These are phyloP conservation scores for Enteromius thamalakanensis DNA, from an alignment of 2,797 vertebrate genomes.

Conservation along the genomic window DNA sequence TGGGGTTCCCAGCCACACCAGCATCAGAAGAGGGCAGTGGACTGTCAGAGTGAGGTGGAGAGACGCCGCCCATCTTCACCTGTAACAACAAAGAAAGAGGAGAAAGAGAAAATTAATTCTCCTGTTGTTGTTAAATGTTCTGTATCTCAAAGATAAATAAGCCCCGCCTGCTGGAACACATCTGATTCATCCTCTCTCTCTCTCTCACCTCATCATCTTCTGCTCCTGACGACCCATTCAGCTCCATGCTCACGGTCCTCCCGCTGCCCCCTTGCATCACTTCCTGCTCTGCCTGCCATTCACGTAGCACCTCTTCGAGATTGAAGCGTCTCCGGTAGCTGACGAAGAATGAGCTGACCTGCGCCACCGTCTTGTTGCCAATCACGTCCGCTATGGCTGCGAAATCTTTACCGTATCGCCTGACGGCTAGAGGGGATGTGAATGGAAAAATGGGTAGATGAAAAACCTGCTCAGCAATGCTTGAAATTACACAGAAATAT, in stretches of 20 bases:
- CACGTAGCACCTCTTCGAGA: slow-evolving; percentile 89
- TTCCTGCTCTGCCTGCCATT: slow-evolving; percentile 92
- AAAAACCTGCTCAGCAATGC: neutral
- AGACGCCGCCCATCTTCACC: slow-evolving; percentile 81
- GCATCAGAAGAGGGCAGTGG: slow-evolving; percentile 66
- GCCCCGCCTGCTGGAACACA: slow-evolving; percentile 3
- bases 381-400: slow-evolving; percentile 89
- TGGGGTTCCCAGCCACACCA: slow-evolving; percentile 45
- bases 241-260: slow-evolving; percentile 68
- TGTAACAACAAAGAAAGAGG: slow-evolving; percentile 56
- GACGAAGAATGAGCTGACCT: slow-evolving; percentile 90
- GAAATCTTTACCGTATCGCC: slow-evolving; percentile 90
- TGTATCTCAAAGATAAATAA: neutral
- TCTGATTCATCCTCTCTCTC: neutral
- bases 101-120: neutral
- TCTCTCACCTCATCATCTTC: slow-evolving; percentile 75
- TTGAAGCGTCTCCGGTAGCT: slow-evolving; percentile 91
- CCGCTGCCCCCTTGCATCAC: slow-evolving; percentile 69
- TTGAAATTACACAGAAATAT: neutral
- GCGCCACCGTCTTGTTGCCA: slow-evolving; percentile 87
- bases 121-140: neutral
- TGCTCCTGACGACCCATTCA: slow-evolving; percentile 61
- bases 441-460: neutral
- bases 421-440: slow-evolving; percentile 77
- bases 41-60: slow-evolving; percentile 65